Evolutionary conservation across 2,888 invertebrate species (phyloP), one percentile per base, ranked within the genome.

Genomic region (Ennomos quercinarius): DNA sequence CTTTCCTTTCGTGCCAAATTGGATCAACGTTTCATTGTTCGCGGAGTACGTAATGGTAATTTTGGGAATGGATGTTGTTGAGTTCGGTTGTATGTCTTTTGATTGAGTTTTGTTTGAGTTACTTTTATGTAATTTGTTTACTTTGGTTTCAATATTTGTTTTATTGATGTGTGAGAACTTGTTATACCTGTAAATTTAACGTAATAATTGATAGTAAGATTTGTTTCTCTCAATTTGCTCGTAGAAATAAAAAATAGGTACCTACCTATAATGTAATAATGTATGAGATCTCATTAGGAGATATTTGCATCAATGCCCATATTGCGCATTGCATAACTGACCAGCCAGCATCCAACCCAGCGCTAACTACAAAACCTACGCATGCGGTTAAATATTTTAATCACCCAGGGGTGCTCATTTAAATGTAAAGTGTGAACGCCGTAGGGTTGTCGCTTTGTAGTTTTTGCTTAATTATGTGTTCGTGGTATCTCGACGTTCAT

Each of bases 391-490:
- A 80, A 82, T 74, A 76, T 81, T 77, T 74, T 71, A 66, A 70
- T 74, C 73, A 76, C 68, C 70, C 76, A 70, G 80, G 83, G 85
- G 87, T 80, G 86, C 81, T 87, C 86, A 89, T 91, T 89, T 91
- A 84, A 88, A 91, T 89, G 84, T 79, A 74, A 83, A 83, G 81
- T 79, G 79, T 74, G 83, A 81, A 72, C 77, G 84, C 82, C 73
- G 70, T 71, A 76, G 81, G 85, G 78, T 73, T 53, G 59, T 48
- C 68, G 84, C 89, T 89, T 89, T 87, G 88, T 89, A 89, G 88
- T 91, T 87, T 87, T 86, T 87, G 84, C 79, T 82, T 87, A 89
- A 89, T 91, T 89, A 84, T 85, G 76, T 80, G 76, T 80, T 83
- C 81, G 82, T 78, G 83, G 81, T 84, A 82, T 83, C 81, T 71